Evolutionary conservation across 2,113 vertebrate genomes (phyloP), one percentile per base, ranked within the genome.

Genomic region (Bufo bufo): DNA sequence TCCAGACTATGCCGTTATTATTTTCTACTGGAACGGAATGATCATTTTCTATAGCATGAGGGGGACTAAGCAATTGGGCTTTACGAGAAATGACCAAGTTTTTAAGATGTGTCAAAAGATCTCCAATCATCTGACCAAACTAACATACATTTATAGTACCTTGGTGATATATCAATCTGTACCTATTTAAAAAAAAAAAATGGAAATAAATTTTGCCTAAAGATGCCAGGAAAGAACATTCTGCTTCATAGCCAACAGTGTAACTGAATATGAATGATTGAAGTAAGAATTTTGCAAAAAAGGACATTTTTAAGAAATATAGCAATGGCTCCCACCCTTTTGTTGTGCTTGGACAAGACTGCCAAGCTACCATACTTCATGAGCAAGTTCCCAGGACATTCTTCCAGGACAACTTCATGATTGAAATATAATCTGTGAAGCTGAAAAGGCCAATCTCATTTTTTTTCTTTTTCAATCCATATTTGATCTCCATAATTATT

Each of bases 251-350:
- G 45, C 47, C 12, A 72, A 72, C 33, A 72, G 8, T 47, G 71
- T 74, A 74, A 74, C 71, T 47, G 12, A 74, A 74, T 74, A 74
- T 74, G 10, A 74, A 16, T 43, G 43, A 74, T 47, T 74, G 10
- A 47, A 47, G 71, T 5, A 7, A 45, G 71, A 74, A 74, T 47
- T 47, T 74, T 47, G 2, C 5, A 74, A 11, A 47, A 74, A 74
- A 74, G 47, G 12, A 7, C 14, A 74, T 45, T 74, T 69, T 74
- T 74, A 74, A 74, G 71, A 74, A 74, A 16, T 74, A 74, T 74
- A 45, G 71, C 43, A 47, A 74, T 74, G 71, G 71, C 47, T 3
- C 14, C 71, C 71, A 74, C 71, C 71, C 71, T 74, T 45, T 17
- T 47, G 33, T 74, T 74, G 71, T 17, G 71, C 2, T 45, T 74